Evolutionary conservation across 2,113 vertebrate genomes (phyloP).

Genomic region (Carollia perspicillata): DNA sequence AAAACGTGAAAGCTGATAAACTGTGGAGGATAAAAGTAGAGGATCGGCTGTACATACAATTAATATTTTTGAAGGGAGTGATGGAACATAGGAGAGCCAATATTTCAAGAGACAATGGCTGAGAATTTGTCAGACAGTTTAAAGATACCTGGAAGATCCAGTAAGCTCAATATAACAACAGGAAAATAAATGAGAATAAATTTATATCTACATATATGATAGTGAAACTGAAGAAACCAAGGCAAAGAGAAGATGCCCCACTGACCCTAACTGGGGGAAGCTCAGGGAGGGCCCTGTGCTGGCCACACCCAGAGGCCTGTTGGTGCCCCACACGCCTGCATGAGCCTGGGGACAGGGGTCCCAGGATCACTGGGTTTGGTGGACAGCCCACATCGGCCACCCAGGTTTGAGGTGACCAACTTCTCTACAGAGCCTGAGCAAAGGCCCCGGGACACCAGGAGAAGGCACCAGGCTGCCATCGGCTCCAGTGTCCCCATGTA

Average conservation of each 20-base stretch:
- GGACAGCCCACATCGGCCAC: accelerated
- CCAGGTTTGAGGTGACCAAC: neutral
- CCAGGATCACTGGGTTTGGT: accelerated
- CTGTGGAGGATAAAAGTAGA: neutral
- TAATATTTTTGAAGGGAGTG: neutral
- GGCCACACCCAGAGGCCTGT: no score
- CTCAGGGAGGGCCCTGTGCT: no score
- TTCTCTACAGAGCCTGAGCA: neutral
- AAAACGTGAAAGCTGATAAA: neutral
- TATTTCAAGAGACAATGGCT: neutral
- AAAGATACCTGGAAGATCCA: neutral
- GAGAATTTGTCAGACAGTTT: neutral
- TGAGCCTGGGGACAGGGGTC: neutral
- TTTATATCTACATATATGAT: neutral
- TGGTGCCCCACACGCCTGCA: neutral
- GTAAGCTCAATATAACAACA: neutral
- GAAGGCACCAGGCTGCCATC: neutral
- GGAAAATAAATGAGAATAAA: neutral
- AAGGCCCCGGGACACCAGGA: neutral
- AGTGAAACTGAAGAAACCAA: neutral
- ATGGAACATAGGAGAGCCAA: neutral
- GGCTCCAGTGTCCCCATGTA: no score
- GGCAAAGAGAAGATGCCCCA: neutral
- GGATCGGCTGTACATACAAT: no score
- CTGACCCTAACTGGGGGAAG: neutral